Percentiles rank a stretch among this genome's conserved stretches.
Evolutionary conservation across 2,888 invertebrate species (phyloP).

Genomic region (Drosophila parthenogenetica): DNA sequence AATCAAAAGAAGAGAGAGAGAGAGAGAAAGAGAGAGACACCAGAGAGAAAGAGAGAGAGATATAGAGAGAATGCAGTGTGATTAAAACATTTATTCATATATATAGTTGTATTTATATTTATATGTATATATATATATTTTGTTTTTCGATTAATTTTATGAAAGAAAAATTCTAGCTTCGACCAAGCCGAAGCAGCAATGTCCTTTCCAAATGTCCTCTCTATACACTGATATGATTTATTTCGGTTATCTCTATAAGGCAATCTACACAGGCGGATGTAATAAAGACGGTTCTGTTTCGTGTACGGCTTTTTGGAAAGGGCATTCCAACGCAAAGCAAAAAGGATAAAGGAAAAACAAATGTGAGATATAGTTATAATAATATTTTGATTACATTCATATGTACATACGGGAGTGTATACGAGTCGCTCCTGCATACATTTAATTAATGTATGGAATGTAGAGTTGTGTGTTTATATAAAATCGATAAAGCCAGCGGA

Average conservation of each 20-base stretch:
- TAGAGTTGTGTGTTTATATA: neutral
- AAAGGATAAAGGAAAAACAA: constrained; percentile 6
- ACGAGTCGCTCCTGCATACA: constrained; percentile 28
- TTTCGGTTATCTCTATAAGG: constrained; percentile 55
- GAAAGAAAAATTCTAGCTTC: constrained; percentile 34
- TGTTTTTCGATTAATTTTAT: constrained; percentile 40
- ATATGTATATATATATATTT: constrained; percentile 20
- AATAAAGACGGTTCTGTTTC: constrained; percentile 38
- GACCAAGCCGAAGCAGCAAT: constrained; percentile 52
- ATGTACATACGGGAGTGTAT: constrained; percentile 28
- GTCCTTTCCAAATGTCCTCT: constrained; percentile 40
- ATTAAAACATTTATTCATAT: constrained; percentile 76
- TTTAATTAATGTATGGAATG: neutral
- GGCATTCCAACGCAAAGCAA: constrained; percentile 36
- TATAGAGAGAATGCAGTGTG: constrained; percentile 75
- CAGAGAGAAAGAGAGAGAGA: constrained; percentile 63
- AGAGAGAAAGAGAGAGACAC: constrained; percentile 62
- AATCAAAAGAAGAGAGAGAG: constrained; percentile 67
- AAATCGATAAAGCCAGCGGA: constrained; percentile 14
- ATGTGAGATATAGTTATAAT: constrained; percentile 31
- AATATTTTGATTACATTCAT: constrained; percentile 37
- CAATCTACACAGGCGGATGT: constrained; percentile 55
- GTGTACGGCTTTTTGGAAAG: constrained; percentile 48
- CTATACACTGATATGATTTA: constrained; percentile 24
- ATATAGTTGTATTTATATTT: constrained; percentile 43